phyloP scores from a whole-genome alignment of 2,888 invertebrate species.

The Lochmaea crataegi region DNA sequence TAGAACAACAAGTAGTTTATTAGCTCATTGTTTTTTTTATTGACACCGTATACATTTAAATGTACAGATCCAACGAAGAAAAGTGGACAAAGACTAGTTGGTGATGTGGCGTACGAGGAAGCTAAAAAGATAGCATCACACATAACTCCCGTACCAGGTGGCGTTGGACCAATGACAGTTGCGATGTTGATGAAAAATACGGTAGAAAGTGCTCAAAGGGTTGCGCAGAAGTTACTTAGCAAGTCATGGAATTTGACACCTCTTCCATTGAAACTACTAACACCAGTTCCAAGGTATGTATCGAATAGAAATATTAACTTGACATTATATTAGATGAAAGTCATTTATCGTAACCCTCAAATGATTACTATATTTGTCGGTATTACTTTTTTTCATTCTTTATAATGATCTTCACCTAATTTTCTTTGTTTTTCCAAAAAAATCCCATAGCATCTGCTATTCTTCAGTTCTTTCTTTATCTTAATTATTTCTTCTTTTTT shows the following conservation, averaged over 20 bases:
- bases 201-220: constrained; percentile 81
- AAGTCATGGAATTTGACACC: constrained; percentile 78
- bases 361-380: too few relatives aligned
- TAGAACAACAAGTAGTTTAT: too few relatives aligned
- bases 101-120: constrained; percentile 91
- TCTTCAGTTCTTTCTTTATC: too few relatives aligned
- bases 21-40: too few relatives aligned
- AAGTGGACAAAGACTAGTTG: constrained; percentile 87
- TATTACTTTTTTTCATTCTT: too few relatives aligned
- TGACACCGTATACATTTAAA: constrained; percentile 5
- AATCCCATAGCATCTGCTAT: too few relatives aligned
- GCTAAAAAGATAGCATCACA: constrained; percentile 84
- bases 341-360: too few relatives aligned
- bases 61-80: constrained; percentile 78
- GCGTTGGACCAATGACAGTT: constrained; percentile 99
- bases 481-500: too few relatives aligned
- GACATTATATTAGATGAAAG: too few relatives aligned
- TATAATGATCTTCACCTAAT: too few relatives aligned
- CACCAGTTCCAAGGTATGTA: constrained; percentile 86
- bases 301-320: not conserved
- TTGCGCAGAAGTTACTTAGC: constrained; percentile 70
- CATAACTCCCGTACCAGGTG: constrained; percentile 96
- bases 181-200: constrained; percentile 98
- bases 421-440: too few relatives aligned
- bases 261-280: constrained; percentile 73